Conservation (phyloP, 2,797 vertebrate species). For the Alca torda region DNA sequence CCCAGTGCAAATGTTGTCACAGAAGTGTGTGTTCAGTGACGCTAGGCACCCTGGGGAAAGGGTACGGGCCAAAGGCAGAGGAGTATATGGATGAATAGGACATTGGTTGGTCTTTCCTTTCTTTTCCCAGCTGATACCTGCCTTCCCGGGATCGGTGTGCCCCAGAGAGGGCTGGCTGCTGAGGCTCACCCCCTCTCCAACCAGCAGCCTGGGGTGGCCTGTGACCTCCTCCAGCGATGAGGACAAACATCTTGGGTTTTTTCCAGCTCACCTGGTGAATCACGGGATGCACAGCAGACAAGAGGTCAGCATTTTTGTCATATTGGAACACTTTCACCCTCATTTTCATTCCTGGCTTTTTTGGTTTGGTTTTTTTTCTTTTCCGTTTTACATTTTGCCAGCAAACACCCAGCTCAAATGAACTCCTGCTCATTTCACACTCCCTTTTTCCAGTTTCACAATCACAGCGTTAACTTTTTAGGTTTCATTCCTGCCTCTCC, state of each 20-base stretch:
- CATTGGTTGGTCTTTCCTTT: background rate
- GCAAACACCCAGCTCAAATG: background rate
- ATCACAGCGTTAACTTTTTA: background rate
- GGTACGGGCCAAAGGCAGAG: background rate
- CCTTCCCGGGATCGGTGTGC: fast-evolving
- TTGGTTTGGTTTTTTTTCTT: background rate
- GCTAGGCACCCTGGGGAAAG: background rate
- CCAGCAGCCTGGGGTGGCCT: background rate
- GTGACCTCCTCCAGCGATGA: fast-evolving
- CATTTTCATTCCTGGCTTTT: background rate
- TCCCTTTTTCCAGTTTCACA: background rate
- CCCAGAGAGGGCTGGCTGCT: background rate
- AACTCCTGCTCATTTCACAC: background rate
- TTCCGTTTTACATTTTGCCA: background rate
- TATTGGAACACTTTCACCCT: background rate
- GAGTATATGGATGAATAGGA: background rate
- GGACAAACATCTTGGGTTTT: fast-evolving
- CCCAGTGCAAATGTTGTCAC: background rate
- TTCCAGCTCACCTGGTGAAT: background rate
- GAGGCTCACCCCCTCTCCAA: background rate
- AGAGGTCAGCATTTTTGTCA: background rate
- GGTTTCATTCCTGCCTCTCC: constrained; percentile 16
- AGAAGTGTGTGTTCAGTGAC: background rate
- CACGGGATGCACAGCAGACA: background rate
- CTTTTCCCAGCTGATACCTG: background rate